Evolutionary conservation across 2,888 invertebrate species (phyloP), one percentile per base, ranked within the genome.

Genomic region (Ethmia dodecea): DNA sequence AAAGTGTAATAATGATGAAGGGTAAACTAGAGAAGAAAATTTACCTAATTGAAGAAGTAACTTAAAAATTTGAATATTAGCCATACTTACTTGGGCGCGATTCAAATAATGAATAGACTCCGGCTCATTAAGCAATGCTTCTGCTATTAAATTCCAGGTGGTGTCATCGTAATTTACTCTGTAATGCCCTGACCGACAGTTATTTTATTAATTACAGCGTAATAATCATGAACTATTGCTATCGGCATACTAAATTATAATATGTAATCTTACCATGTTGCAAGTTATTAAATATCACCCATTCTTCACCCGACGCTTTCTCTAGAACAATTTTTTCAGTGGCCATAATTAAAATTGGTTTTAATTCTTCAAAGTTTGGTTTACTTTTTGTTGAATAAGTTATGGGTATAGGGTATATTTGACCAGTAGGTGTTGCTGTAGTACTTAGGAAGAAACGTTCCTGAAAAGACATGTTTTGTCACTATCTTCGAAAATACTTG

Each of bases 11-110:
- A n/a, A n/a, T n/a, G n/a, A n/a, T n/a, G n/a, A n/a, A n/a, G n/a
- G n/a, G n/a, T n/a, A n/a, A n/a, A n/a, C n/a, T n/a, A n/a, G n/a
- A n/a, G n/a, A n/a, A n/a, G n/a, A n/a, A n/a, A n/a, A n/a, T n/a
- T n/a, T n/a, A n/a, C n/a, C n/a, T n/a, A n/a, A n/a, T n/a, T n/a
- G n/a, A n/a, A n/a, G n/a, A n/a, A n/a, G n/a, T n/a, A n/a, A n/a
- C n/a, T n/a, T n/a, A n/a, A n/a, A n/a, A n/a, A n/a, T n/a, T n/a
- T n/a, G n/a, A n/a, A n/a, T n/a, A n/a, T n/a, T n/a, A n/a, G n/a
- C n/a, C n/a, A n/a, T n/a, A 44, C 56, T 59, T 37, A 93, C 84
- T 69, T 95, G 94, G 3, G 94, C 94, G 54, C 94, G 87, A 60
- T 93, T 94, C 2, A 92, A 60, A 20, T 88, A 81, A 46, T 91